Conservation (phyloP, 2,797 vertebrate genomes). For the Galago senegalensis region DNA sequence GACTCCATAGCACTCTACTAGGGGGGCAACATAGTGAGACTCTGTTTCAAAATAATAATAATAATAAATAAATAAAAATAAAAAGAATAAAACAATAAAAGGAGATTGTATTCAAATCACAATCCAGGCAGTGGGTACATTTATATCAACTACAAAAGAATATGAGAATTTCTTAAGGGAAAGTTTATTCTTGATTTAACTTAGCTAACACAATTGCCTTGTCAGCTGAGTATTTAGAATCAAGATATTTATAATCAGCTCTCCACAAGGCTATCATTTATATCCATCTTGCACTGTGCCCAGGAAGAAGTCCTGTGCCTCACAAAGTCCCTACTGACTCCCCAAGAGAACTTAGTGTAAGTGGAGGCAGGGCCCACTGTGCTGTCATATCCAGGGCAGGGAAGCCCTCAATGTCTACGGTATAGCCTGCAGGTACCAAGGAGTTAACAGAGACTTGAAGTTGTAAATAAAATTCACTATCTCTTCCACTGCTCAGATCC, state of each 20-base stretch:
- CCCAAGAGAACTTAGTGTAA: conserved; percentile 16
- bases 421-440: not conserved
- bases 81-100: not conserved
- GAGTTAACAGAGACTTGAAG: not conserved
- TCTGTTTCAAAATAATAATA: no score
- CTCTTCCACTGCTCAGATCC: not conserved
- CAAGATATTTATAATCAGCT: conserved; percentile 58
- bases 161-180: conserved; percentile 36
- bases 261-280: conserved; percentile 36
- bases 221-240: conserved; percentile 51
- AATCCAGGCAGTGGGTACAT: not conserved
- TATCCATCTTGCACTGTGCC: conserved; percentile 1
- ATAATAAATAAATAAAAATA: no score
- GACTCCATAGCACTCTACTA: no score
- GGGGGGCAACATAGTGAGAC: no score
- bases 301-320: conserved; percentile 47
- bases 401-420: not conserved
- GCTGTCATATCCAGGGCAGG: not conserved
- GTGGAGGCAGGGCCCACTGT: not conserved
- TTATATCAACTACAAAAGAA: conserved; percentile 37
- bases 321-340: not conserved
- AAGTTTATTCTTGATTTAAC: conserved; percentile 63
- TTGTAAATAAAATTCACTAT: conserved; percentile 53
- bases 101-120: not conserved
- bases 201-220: conserved; percentile 26